phyloP scores from a whole-genome alignment of 2,888 invertebrate genomes.

The Eurois occulta region DNA sequence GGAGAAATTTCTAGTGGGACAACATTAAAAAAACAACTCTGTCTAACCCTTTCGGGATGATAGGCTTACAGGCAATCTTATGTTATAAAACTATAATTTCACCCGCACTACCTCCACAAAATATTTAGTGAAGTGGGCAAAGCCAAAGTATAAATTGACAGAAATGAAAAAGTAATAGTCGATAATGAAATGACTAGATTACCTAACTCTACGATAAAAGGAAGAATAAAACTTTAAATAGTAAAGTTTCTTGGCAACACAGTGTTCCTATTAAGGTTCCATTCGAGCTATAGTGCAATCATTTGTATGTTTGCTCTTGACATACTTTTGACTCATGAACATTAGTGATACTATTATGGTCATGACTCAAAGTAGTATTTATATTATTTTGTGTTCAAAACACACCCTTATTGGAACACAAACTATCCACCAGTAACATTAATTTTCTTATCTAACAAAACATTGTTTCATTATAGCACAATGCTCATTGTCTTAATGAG shows the following conservation, averaged over 20 bases:
- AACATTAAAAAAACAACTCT: background rate
- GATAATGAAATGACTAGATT: background rate
- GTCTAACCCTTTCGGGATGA: background rate
- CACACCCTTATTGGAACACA: background rate
- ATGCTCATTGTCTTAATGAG: conserved; percentile 63
- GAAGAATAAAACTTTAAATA: background rate
- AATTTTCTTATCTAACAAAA: conserved; percentile 45
- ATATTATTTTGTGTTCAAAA: background rate
- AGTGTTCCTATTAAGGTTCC: background rate
- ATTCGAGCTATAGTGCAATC: background rate
- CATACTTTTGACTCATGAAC: background rate
- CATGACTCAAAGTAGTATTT: background rate
- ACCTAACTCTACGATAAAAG: background rate
- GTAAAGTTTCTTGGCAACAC: background rate
- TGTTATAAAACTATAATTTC: background rate
- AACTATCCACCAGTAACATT: background rate
- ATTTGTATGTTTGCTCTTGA: conserved; percentile 1
- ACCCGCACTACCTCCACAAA: background rate
- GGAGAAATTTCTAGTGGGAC: no score
- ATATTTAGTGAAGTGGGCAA: background rate
- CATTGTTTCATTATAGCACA: conserved; percentile 45
- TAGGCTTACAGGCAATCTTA: background rate
- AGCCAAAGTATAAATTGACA: background rate
- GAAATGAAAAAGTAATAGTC: background rate
- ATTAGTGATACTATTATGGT: background rate